Percentiles rank a stretch among this genome's conserved stretches.
phyloP scores from a whole-genome alignment of 2,888 invertebrate species.

The Coremacera marginata region DNA sequence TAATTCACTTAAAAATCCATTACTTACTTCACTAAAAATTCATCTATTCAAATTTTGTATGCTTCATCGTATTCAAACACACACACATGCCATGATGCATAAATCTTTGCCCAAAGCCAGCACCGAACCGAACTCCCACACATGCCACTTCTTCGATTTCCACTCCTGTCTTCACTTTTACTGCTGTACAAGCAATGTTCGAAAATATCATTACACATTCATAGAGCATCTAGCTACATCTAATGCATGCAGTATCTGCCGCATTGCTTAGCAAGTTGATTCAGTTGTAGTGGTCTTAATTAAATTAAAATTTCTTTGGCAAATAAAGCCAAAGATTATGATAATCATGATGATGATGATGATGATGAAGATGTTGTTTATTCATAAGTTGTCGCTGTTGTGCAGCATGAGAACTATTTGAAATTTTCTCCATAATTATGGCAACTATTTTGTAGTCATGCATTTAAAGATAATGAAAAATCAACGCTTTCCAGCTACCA shows the following conservation, averaged over 20 bases:
- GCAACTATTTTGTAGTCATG: no score
- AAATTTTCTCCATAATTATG: no score
- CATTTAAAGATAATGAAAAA: no score
- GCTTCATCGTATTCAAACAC: not conserved
- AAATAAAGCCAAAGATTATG: no score
- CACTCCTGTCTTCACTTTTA: not conserved
- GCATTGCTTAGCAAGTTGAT: not conserved
- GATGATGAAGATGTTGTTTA: no score
- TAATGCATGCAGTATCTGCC: not conserved
- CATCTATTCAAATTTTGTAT: not conserved
- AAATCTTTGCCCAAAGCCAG: not conserved
- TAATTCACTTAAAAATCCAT: slow-evolving; percentile 40
- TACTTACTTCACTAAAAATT: slow-evolving; percentile 17
- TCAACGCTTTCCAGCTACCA: no score
- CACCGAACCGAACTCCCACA: not conserved
- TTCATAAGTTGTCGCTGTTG: no score
- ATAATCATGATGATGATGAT: no score
- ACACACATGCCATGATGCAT: not conserved
- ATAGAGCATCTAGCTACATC: not conserved
- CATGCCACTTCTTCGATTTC: not conserved
- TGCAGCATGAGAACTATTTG: no score
- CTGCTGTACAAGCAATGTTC: not conserved
- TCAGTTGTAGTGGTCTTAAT: no score
- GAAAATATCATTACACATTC: not conserved
- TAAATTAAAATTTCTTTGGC: no score